Evolutionary conservation across 2,888 invertebrate genomes (phyloP), one percentile per base, ranked within the genome.

Genomic region (Quadriops clusia): DNA sequence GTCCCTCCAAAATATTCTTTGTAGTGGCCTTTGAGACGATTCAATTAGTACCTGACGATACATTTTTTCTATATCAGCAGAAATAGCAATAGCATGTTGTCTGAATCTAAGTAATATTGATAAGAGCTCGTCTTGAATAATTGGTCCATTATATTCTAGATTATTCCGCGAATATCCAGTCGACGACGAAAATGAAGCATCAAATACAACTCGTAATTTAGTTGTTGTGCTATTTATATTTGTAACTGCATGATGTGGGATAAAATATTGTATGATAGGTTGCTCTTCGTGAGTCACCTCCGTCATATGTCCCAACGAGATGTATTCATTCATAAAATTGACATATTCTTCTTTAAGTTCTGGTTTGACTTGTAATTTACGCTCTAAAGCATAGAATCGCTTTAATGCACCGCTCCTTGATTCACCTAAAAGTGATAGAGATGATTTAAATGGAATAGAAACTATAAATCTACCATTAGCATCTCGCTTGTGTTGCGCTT

Each of bases 381-480:
- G 18, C 24, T 36, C 29, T 27, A 38, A 32, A 5, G 3, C 2
- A 6, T 29, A 9, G 8, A 34, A 33, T 8, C 37, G 21, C 23
- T 27, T 28, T 9, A 35, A 3, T n/a, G 42, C 42, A 5, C 5
- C 8, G 3, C 8, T 8, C 5, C 26, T 17, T 3, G 34, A 34
- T 7, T 35, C 30, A 5, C 37, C 42, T n/a, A 42, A 12, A n/a
- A 12, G 3, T 1, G 7, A 8, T 3, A 14, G 22, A 1, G 21
- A 6, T 6, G 25, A 10, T 24, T 31, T 28, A 26, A 42, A 39
- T 3, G 41, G 43, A 5, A 46, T 29, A 1, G 33, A 24, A 2
- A 44, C 43, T 6, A 36, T 17, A 25, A 40, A 45, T 26, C 33
- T 22, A 2, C 44, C 43, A 3, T 32, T 16, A n/a, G n/a, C 5